phyloP scores from a whole-genome alignment of 2,113 vertebrate species.

The Hippotragus niger region DNA sequence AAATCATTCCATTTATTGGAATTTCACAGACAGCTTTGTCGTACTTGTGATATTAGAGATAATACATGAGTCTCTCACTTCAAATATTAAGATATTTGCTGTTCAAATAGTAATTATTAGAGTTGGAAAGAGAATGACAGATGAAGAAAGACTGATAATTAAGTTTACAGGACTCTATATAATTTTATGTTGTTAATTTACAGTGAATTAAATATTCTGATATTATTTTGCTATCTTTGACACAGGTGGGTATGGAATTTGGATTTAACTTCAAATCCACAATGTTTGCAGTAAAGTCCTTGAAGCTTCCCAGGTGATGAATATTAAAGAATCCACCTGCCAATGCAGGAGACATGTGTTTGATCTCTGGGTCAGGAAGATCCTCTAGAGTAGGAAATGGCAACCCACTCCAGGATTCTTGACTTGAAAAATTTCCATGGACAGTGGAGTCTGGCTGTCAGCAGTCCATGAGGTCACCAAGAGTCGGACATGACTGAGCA shows the following conservation, averaged over 20 bases:
- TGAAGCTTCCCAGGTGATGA: background rate
- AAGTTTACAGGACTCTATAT: background rate
- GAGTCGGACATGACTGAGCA: background rate
- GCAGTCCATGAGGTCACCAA: background rate
- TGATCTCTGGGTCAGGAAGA: background rate
- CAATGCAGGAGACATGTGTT: background rate
- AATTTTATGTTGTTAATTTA: slow-evolving; percentile 30
- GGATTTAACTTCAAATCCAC: background rate
- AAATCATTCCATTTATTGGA: background rate
- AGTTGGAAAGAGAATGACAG: slow-evolving; percentile 14
- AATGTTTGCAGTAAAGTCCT: background rate
- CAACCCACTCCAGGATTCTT: background rate
- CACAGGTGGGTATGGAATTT: slow-evolving; percentile 6
- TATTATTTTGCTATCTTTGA: slow-evolving; percentile 2
- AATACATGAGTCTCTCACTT: slow-evolving; percentile 27
- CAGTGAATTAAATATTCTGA: background rate
- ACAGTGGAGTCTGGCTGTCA: background rate
- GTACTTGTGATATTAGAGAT: background rate
- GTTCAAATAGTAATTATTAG: slow-evolving; percentile 45
- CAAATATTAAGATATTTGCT: slow-evolving; percentile 40
- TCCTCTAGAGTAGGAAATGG: background rate
- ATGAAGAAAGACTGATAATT: slow-evolving; percentile 37
- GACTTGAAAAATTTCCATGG: background rate
- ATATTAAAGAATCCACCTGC: background rate
- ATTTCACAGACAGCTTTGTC: background rate